Base-by-base conservation (phyloP, 2,797 vertebrate genomes). In the Pteropus rufus region DNA sequence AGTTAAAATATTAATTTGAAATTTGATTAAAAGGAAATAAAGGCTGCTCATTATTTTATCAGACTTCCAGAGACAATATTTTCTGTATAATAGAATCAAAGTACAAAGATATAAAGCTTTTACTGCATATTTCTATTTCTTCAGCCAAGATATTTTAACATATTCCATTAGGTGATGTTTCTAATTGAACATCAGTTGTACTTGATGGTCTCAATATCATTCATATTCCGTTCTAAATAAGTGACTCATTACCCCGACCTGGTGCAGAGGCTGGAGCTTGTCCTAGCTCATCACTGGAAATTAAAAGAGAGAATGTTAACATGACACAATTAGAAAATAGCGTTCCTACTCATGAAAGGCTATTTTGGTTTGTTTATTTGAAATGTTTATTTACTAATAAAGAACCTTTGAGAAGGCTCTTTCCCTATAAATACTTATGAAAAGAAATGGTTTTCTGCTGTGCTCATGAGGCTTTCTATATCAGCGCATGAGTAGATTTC, bases 381-480 rank as follows among this genome's bases (percentile, higher is more conserved):
- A 80, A 58, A 34, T 86, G 65, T 69, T 94, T 87, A 85, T 31
- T 91, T 96, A 60, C 65, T 84, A 91, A 67, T 60, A 93, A 93
- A 83, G 82, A 82, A 34, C 36, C 24, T 72, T 96, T 95, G 79
- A 96, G 92, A 95, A 89, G 23, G 3, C 10, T 23, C 34, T 89
- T 95, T 49, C 58, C 39, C 73, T 95, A 29, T 86, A 87, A 97
- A 94, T 89, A 52, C 41, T 91, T 84, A 94, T 86, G 75, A 94
- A 97, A 92, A 89, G 67, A 75, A 72, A 72, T 91, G 36, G 5
- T 79, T 95, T 87, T 93, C 54, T 96, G 36, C 79, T 14, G 26
- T 94, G 69, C 44, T 72, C 97, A n/a, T 76, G 75, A 41, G 72
- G 31, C 49, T 93, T 92, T 94, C 85, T 97, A 24, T 81, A 23